Conservation (phyloP, 2,797 vertebrate species). For the Pseudochirops corinnae region DNA sequence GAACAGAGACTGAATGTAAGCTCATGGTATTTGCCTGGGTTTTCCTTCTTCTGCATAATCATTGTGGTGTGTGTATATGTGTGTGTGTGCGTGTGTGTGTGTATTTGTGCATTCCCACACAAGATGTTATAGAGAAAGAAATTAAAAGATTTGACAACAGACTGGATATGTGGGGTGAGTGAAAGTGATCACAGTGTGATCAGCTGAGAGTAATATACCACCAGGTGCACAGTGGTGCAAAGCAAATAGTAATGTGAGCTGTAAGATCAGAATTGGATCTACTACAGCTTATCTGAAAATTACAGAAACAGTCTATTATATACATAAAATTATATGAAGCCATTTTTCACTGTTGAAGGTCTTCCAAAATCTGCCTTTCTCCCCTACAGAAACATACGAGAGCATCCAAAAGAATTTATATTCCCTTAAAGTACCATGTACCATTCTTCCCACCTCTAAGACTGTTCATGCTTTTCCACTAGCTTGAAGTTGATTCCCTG, state of each 20-base stretch:
- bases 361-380: neutral
- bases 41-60: too few species aligned
- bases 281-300: neutral
- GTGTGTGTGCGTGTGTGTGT: too few species aligned
- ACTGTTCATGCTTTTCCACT: neutral
- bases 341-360: neutral
- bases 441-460: neutral
- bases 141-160: too few species aligned
- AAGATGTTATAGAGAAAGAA: too few species aligned
- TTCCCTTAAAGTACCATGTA: neutral
- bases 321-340: too few species aligned
- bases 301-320: too few species aligned
- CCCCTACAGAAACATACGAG: neutral
- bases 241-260: neutral
- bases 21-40: too few species aligned
- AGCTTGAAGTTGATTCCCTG: neutral
- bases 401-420: neutral
- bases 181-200: neutral
- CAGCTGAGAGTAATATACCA: neutral
- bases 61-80: neutral
- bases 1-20: too few species aligned
- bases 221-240: neutral
- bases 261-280: neutral
- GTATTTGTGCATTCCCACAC: too few species aligned
- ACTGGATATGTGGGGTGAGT: too few species aligned